Base-by-base conservation (phyloP, 2,888 invertebrate genomes). In the Tholera decimalis region DNA sequence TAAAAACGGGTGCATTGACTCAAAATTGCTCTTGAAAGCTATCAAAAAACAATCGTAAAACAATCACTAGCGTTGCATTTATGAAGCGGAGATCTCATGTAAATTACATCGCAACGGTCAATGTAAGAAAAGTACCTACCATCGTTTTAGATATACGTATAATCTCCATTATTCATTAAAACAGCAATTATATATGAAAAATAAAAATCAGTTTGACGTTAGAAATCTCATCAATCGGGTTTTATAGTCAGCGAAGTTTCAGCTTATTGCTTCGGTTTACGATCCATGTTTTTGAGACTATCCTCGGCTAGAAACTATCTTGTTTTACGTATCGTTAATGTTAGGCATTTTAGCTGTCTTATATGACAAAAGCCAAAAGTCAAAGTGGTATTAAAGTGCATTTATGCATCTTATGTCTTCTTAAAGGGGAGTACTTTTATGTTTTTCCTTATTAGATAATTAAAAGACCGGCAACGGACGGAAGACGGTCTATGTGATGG, bases 21-120 rank as follows among this genome's bases (percentile, higher is more conserved):
- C 47, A 13, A 35, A 68, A 72, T 77, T 55, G 63, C 69, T 74
- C n/a, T 51, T 71, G 39, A 47, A 64, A 65, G 72, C 68, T 62
- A 81, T 79, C 74, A 71, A 60, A 64, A 67, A 47, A 69, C 49
- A 69, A 75, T 70, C 68, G 63, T 82, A 81, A 82, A 82, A 82
- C 72, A 79, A 82, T 73, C 82, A 79, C 82, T 74, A 82, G 67
- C 46, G 43, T 61, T 64, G 62, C 68, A 65, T 74, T 72, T 70
- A 74, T 55, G 68, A 63, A 30, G 22, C 41, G 59, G 56, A 70
- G 63, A 77, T 60, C 61, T 62, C 62, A 71, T 67, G 69, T 54
- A 74, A 77, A 77, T 73, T 63, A 68, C 54, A 58, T 41, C 53
- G 49, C 70, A 59, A 71, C 59, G 68, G 58, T 51, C 56, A 59